phyloP scores from a whole-genome alignment of 1,140 invertebrate genomes.

The Drosophila pseudoobscura region DNA sequence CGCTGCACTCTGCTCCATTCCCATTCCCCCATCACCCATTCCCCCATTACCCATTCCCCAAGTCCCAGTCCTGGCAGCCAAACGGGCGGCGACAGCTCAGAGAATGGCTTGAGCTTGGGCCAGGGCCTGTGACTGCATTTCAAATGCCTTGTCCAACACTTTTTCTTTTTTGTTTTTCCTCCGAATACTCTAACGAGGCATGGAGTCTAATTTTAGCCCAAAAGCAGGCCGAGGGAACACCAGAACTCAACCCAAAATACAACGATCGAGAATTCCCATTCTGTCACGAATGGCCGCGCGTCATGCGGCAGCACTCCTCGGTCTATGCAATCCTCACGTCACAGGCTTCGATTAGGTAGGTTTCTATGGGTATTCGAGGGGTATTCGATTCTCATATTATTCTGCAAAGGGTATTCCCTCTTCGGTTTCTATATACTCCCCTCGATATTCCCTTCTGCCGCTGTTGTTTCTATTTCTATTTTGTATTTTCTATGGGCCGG shows the following conservation, averaged over 20 bases:
- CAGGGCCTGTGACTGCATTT: constrained; percentile 50
- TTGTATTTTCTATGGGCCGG: constrained; percentile 40
- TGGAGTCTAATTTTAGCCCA: no score
- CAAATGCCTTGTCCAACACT: constrained; percentile 67
- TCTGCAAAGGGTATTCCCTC: neutral
- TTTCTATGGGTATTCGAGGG: no score
- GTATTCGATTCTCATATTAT: no score
- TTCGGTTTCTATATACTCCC: neutral
- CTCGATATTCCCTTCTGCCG: no score
- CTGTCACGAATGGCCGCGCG: no score
- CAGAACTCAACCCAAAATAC: no score
- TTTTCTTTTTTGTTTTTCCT: constrained; percentile 50
- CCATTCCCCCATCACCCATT: constrained; percentile 9
- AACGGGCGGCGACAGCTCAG: constrained; percentile 52
- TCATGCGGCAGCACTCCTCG: no score
- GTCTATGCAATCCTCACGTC: no score
- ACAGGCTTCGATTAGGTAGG: no score
- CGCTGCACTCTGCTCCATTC: neutral
- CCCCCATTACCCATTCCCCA: constrained; percentile 1
- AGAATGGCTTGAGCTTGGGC: constrained; percentile 11
- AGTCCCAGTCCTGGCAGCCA: constrained; percentile 39
- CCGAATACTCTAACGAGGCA: constrained; percentile 17
- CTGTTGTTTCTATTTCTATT: constrained; percentile 43
- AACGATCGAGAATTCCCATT: no score
- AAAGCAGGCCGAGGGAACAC: no score